Base-by-base conservation (phyloP, 53 echinoderm and acorn worm species). In the Echinarachnius parma region DNA sequence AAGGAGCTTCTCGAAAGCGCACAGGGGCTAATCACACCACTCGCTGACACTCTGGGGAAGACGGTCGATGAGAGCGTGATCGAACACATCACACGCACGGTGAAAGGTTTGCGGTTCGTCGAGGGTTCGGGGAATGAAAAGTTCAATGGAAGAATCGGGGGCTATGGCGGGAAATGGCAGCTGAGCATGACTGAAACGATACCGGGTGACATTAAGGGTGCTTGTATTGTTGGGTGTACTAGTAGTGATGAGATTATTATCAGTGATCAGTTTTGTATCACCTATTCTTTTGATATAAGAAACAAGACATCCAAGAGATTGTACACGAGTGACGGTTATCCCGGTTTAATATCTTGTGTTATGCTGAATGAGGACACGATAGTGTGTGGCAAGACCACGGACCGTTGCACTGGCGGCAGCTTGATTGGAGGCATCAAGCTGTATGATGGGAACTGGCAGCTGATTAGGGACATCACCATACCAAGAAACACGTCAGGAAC, bases 381-480 rank as follows among this genome's bases (percentile, higher is more conserved):
- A 39, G 63, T 63, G 25, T 63, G 45, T 34, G 63, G 63, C 39
- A 44, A 63, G 10, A 0, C 0, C 1, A 0, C 2, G 21, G 15
- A 2, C 22, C 24, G 63, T 39, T 42, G 45, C 26, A 24, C 63
- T 15, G 63, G 63, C 22, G 24, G 15, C 22, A 39, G 36, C 35
- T 44, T 63, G 63, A 63, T 4, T 26, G 42, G 42, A 26, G 35
- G 45, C 63, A 63, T 63, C 63, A 24, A 15, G 15, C 21, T 63
- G 63, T 63, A 63, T 39, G 63, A 63, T 42, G 39, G 45, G 35
- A 23, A 44, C 3, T 63, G 63, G 63, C 22, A 63, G 42, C 45
- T 63, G 23, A 35, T 44, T 34, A 26, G 35, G 25, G 24, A 63
- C 45, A 15, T 63, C 24, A 26, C 36, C 18, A 63, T 63, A 63